Conservation (phyloP, 92 coral and sea anemone species). For the Zoanthus sociatus region DNA sequence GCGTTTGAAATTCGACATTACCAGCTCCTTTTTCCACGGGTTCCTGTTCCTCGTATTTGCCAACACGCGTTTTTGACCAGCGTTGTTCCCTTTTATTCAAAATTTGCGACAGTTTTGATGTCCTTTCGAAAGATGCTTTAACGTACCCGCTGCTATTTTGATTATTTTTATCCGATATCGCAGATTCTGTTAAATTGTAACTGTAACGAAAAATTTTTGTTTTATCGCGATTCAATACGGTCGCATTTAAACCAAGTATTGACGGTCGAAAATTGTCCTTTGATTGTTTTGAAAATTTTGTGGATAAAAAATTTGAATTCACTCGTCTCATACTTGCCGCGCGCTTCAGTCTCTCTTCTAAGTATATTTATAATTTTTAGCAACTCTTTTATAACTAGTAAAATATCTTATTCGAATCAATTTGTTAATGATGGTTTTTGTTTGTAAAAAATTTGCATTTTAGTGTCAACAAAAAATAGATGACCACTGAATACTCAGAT, state of each 20-base stretch:
- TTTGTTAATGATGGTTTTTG: too few relatives aligned
- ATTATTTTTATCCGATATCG: neutral
- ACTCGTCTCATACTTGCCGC: neutral
- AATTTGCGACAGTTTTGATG: neutral
- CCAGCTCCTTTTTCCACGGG: neutral
- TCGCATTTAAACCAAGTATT: neutral
- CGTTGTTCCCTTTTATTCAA: neutral
- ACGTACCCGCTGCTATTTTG: neutral
- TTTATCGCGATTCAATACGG: slow-evolving; percentile 46
- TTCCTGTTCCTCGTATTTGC: neutral
- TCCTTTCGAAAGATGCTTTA: neutral
- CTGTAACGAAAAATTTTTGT: slow-evolving; percentile 72
- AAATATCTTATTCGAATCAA: neutral
- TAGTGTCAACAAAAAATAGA: too few relatives aligned
- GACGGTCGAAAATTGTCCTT: slow-evolving; percentile 6
- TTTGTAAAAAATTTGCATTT: too few relatives aligned
- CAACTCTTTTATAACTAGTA: neutral
- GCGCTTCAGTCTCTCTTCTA: neutral
- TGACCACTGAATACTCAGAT: too few relatives aligned
- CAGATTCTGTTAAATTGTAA: slow-evolving; percentile 63
- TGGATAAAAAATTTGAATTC: neutral
- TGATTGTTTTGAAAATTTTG: neutral
- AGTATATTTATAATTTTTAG: neutral
- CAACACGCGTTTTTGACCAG: neutral
- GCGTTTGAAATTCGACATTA: neutral